Evolutionary conservation across 1,140 invertebrate species (phyloP).

Genomic region (Drosophila baimaii): DNA sequence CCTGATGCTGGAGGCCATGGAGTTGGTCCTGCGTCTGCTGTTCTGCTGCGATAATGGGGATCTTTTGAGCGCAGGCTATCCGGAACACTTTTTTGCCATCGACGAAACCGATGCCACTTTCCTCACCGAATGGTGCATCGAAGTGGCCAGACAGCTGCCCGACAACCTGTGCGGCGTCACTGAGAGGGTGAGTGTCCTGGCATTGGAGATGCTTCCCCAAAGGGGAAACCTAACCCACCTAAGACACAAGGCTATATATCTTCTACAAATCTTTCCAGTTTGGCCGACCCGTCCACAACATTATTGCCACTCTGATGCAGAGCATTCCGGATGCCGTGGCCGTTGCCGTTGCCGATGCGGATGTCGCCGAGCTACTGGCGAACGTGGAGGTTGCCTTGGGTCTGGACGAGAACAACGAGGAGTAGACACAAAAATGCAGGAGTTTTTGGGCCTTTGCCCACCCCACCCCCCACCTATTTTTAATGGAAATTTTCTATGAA

Average conservation of each 20-base stretch:
- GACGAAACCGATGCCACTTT: background rate
- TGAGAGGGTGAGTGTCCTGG: background rate
- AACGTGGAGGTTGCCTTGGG: background rate
- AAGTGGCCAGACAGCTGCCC: background rate
- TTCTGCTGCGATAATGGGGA: background rate
- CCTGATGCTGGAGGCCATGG: background rate
- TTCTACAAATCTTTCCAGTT: background rate
- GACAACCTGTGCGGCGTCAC: background rate
- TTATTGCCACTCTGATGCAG: background rate
- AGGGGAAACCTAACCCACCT: too few species aligned
- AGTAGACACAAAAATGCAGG: too few species aligned
- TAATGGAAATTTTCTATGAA: too few species aligned
- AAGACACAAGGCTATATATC: background rate
- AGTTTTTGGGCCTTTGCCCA: too few species aligned
- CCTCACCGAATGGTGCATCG: background rate
- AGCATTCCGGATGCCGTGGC: too few species aligned
- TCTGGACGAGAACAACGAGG: background rate
- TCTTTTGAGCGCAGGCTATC: slow-evolving; percentile 15
- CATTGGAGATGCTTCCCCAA: too few species aligned
- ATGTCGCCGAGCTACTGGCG: too few species aligned
- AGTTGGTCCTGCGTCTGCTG: background rate
- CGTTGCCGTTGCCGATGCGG: too few species aligned
- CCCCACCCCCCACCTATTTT: too few species aligned
- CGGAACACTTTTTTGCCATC: slow-evolving; percentile 17
- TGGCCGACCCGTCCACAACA: background rate